A percentile compares a stretch with the other conserved stretches of the same genome.
Evolutionary conservation across 92 coral and sea anemone genomes (phyloP).

Genomic region (Zoanthus sansibaricus): DNA sequence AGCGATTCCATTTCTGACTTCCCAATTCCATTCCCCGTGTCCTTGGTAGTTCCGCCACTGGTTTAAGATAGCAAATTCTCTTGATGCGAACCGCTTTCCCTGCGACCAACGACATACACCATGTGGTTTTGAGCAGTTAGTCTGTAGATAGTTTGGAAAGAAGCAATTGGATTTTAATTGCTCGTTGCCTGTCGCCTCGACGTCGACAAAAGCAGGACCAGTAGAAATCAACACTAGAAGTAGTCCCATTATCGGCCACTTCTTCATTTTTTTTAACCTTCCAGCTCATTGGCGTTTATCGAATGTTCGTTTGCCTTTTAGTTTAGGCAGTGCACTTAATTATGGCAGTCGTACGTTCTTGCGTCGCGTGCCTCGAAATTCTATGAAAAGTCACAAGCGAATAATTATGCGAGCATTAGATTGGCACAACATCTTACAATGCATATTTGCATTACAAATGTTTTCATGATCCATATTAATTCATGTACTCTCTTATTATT

Average conservation of each 20-base stretch:
- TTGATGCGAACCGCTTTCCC: conserved; percentile 53
- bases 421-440: not conserved
- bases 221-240: not conserved
- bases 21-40: conserved; percentile 60
- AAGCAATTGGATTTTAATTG: conserved; percentile 20
- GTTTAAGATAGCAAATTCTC: conserved; percentile 2
- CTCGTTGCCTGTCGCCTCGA: not conserved
- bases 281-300: not conserved
- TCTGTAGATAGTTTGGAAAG: conserved; percentile 67
- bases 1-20: conserved; percentile 22
- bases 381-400: conserved; percentile 9
- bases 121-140: conserved; percentile 42
- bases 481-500: too few relatives aligned
- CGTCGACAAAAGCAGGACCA: conserved; percentile 4
- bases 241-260: not conserved
- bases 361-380: conserved; percentile 32
- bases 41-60: conserved; percentile 50
- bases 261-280: not conserved
- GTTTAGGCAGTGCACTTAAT: not conserved
- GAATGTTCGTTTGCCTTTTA: too few relatives aligned
- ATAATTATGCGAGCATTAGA: conserved; percentile 33
- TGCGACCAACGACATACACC: conserved; percentile 62
- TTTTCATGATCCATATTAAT: not conserved
- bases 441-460: conserved; percentile 44
- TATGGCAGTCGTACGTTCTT: not conserved